phyloP scores from a whole-genome alignment of 92 coral and sea anemone genomes.

The Virgularia gustaviana region DNA sequence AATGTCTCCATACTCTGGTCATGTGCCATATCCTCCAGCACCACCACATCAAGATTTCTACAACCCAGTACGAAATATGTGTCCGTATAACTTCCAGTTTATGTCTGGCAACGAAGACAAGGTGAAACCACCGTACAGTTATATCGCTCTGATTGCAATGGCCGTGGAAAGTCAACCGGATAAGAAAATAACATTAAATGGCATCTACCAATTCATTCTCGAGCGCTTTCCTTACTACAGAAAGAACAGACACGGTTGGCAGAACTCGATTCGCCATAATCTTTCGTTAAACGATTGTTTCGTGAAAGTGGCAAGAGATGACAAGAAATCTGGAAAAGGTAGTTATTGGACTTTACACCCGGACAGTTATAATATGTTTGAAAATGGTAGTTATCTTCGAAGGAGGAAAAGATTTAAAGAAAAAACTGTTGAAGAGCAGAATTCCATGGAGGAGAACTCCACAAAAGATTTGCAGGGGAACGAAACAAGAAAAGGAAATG shows the following conservation, averaged over 20 bases:
- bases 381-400: slow-evolving; percentile 92
- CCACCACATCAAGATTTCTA: slow-evolving; percentile 11
- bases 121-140: slow-evolving; percentile 97
- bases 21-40: background rate
- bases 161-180: slow-evolving; percentile 96
- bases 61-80: background rate
- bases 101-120: slow-evolving; percentile 62
- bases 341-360: slow-evolving; percentile 98
- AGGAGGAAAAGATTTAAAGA: slow-evolving; percentile 89
- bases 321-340: slow-evolving; percentile 98
- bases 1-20: background rate
- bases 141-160: slow-evolving; percentile 98
- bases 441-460: slow-evolving; percentile 31
- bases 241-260: slow-evolving; percentile 99
- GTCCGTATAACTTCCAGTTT: background rate
- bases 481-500: background rate
- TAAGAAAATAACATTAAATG: slow-evolving; percentile 92
- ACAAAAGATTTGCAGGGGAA: background rate
- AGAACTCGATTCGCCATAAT: slow-evolving; percentile 98
- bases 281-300: slow-evolving; percentile 96
- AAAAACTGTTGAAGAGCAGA: slow-evolving; percentile 50
- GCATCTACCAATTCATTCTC: slow-evolving; percentile 93
- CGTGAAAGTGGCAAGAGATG: slow-evolving; percentile 95
- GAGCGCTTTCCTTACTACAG: slow-evolving; percentile 99
- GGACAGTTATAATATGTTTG: slow-evolving; percentile 98